Conservation (phyloP, 2,113 vertebrate genomes). For the Rhinolophus ferrumequinum region DNA sequence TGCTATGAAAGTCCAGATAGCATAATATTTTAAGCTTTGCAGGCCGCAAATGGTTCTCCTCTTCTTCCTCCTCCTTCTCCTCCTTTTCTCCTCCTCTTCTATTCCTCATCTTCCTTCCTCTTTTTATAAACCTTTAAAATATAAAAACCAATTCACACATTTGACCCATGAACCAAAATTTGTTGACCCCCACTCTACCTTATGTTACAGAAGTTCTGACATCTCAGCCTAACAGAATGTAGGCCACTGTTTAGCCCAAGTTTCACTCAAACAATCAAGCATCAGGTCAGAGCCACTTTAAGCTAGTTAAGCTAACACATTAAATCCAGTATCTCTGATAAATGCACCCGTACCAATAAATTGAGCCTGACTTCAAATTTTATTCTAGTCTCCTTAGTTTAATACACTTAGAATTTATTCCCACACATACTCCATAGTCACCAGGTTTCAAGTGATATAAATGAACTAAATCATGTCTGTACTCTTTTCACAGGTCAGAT, state of each 20-base stretch:
- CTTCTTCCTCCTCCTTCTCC: not conserved
- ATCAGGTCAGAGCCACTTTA: not conserved
- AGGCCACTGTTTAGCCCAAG: not conserved
- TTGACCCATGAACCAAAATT: not conserved
- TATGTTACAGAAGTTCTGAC: not conserved
- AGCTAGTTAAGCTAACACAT: not conserved
- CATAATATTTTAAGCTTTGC: not conserved
- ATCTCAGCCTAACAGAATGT: not conserved
- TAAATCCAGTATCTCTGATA: not conserved
- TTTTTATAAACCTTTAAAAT: not conserved
- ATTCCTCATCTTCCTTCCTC: not conserved
- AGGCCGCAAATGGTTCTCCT: not conserved
- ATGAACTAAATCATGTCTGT: not conserved
- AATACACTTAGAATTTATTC: constrained; percentile 12
- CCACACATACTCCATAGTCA: not conserved
- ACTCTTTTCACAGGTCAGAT: not conserved
- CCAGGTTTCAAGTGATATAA: not conserved
- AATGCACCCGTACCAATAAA: not conserved
- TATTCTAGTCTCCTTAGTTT: not conserved
- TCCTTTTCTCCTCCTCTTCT: not conserved
- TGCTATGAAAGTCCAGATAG: not conserved
- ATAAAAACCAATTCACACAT: not conserved
- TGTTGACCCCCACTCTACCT: not conserved
- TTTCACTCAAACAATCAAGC: not conserved
- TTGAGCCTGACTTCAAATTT: not conserved